Evolutionary conservation across 92 coral and sea anemone genomes (phyloP).

Genomic region (Paragorgia papillata): DNA sequence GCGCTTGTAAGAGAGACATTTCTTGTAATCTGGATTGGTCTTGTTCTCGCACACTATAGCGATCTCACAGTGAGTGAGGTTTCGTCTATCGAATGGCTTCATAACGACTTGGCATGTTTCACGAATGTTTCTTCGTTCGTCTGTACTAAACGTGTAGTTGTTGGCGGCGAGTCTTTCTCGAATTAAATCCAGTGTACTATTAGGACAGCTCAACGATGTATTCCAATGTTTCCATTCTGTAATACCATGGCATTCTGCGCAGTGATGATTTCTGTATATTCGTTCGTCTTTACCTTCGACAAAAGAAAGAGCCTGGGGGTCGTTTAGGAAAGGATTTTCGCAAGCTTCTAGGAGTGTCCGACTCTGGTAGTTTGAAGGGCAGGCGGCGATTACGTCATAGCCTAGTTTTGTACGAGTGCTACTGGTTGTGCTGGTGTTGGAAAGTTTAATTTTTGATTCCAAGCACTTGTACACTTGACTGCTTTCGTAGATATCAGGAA

Average conservation of each 20-base stretch:
- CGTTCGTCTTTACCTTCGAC: slow-evolving; percentile 1
- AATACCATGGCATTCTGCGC: slow-evolving; percentile 9
- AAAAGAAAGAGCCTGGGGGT: not conserved
- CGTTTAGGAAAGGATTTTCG: not conserved
- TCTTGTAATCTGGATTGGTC: not conserved
- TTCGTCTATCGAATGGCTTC: not conserved
- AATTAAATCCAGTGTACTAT: no score
- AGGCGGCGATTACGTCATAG: not conserved
- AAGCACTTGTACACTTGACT: not conserved
- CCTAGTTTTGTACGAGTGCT: not conserved
- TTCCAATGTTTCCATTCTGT: not conserved
- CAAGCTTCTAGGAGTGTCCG: not conserved
- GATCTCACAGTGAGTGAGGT: not conserved
- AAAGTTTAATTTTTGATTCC: slow-evolving; percentile 2
- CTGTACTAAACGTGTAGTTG: no score
- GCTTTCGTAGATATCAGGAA: not conserved
- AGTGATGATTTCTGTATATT: no score
- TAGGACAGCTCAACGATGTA: no score
- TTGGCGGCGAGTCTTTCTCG: no score
- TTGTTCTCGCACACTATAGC: not conserved
- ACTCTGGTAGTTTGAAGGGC: not conserved
- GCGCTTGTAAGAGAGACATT: not conserved
- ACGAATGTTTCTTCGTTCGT: no score
- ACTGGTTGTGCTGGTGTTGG: not conserved
- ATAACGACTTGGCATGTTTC: slow-evolving; percentile 7